A percentile compares a stretch with the other conserved stretches of the same genome.
phyloP scores from a whole-genome alignment of 2,113 vertebrate species.

The Pangasianodon hypophthalmus region DNA sequence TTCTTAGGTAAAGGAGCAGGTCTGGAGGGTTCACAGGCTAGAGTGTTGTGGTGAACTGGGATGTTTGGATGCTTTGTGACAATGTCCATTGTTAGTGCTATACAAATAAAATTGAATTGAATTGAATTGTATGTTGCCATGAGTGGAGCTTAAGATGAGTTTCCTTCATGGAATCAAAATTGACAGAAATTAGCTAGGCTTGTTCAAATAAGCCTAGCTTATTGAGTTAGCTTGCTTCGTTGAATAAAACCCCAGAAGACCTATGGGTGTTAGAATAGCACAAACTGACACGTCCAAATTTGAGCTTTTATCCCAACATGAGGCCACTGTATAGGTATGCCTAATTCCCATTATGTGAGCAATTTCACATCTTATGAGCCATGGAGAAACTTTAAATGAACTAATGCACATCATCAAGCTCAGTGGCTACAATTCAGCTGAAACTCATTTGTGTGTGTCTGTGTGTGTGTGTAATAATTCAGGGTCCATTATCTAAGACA shows the following conservation, averaged over 20 bases:
- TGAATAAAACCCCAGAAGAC: background rate
- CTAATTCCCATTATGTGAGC: conserved; percentile 33
- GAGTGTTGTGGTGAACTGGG: no score
- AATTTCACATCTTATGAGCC: conserved; percentile 37
- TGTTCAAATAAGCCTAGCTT: background rate
- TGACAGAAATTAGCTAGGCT: background rate
- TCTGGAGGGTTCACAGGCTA: no score
- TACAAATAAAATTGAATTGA: no score
- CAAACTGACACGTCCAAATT: conserved; percentile 3
- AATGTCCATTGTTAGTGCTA: no score
- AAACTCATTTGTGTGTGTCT: conserved; percentile 12
- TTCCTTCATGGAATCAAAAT: background rate
- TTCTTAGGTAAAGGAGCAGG: no score
- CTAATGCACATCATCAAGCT: conserved; percentile 33
- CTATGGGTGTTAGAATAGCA: background rate
- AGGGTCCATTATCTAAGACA: background rate
- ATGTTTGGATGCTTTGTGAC: no score
- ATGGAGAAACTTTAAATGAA: conserved; percentile 41
- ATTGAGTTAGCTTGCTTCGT: background rate
- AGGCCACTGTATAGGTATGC: background rate
- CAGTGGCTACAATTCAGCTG: conserved; percentile 26
- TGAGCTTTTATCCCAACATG: background rate
- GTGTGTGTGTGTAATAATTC: conserved; percentile 26
- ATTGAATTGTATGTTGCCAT: no score
- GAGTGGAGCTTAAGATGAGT: background rate